Base-by-base conservation (phyloP, 1,140 invertebrate genomes). In the Caenorhabditis briggsae region DNA sequence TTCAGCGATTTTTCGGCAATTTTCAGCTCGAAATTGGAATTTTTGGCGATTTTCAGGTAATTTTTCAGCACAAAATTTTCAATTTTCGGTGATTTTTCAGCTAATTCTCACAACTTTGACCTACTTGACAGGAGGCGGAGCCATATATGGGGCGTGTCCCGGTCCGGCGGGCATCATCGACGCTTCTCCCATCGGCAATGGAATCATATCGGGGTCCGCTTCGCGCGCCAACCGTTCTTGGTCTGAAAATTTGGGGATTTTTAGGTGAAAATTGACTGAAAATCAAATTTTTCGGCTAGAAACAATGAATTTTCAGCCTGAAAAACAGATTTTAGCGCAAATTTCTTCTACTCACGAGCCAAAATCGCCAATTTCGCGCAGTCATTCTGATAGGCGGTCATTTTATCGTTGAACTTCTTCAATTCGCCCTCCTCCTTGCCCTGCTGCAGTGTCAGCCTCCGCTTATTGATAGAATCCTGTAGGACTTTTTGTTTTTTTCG, bases 331-430 rank as follows among this genome's bases (percentile, higher is more conserved):
- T 33, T 33, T 33, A 33, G 33, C 33, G 1, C 3, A 33, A 33
- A 33, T 33, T 33, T 33, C 33, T 3, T 1, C 33, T 33, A 82
- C 82, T 41, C 43, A 85, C 84, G 64, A 48, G 85, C 85, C 9
- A 86, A 23, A 48, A 58, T 12, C 23, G 50, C 53, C 2, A 86
- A 70, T 46, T 74, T 82, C 11, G n/a, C 14, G 43, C 64, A 70
- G 55, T 86, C 85, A 12, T 18, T 7, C 14, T 86, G 70, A 64
- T 86, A 86, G 1, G 56, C 55, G 18, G 82, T 70, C 7, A 86
- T 70, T 58, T 86, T 86, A 16, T 86, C 85, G 55, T 86, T 86
- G 20, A 86, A 55, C 43, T 56, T 86, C n/a, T 83, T 86, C 41
- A 86, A 20, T 50, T 82, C 85, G 14, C n/a, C 78, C 2, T 86